A percentile compares a stretch with the other conserved stretches of the same genome.
Evolutionary conservation across 2,888 invertebrate genomes (phyloP).

Genomic region (Hydropsyche betteni): DNA sequence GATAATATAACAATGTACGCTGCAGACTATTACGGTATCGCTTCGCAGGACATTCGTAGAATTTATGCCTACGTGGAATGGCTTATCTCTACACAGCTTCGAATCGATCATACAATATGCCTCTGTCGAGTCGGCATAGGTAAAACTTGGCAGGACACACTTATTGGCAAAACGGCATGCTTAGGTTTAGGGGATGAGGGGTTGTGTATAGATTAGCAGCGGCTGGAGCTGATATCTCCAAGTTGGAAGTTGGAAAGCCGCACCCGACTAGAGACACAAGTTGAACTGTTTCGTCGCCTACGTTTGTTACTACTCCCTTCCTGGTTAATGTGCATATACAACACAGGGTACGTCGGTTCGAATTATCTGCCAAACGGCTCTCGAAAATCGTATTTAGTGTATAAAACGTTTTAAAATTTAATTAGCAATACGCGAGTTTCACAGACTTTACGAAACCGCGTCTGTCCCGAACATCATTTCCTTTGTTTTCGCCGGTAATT

Average conservation of each 20-base stretch:
- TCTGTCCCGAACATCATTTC: no score
- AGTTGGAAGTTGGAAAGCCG: slow-evolving; percentile 38
- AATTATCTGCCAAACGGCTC: neutral
- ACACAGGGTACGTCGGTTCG: no score
- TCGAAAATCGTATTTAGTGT: neutral
- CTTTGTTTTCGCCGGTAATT: no score
- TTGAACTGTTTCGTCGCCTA: slow-evolving; percentile 18
- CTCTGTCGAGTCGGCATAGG: slow-evolving; percentile 24
- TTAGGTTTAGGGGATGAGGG: neutral
- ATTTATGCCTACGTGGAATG: no score
- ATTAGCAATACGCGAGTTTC: no score
- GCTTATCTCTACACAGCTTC: no score
- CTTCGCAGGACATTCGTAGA: no score
- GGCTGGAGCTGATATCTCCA: slow-evolving; percentile 35
- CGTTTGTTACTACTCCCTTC: slow-evolving; percentile 16
- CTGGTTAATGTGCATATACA: neutral
- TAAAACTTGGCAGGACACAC: slow-evolving; percentile 35
- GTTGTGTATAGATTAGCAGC: slow-evolving; percentile 33
- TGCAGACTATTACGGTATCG: no score
- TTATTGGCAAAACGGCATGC: slow-evolving; percentile 30
- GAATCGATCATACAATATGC: neutral
- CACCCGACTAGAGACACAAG: slow-evolving; percentile 20
- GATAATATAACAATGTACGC: slow-evolving; percentile 12
- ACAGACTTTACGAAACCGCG: no score
- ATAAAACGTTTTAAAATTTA: no score